Evolutionary conservation across 2,797 vertebrate genomes (phyloP).

Genomic region (Mastacembelus armatus): DNA sequence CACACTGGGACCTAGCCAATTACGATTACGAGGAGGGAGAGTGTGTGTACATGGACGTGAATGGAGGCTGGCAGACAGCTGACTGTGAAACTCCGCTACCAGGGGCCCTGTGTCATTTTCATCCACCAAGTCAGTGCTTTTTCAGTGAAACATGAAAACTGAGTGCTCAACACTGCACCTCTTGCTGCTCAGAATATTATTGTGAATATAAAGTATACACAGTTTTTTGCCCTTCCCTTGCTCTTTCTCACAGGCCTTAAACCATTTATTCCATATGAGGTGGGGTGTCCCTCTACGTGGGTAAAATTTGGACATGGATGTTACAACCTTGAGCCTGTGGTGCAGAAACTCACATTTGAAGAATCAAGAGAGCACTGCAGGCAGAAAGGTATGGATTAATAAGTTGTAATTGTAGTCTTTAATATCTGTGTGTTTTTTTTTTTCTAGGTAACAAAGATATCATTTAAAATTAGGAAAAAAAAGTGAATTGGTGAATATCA

Average conservation of each 20-base stretch:
- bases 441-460: neutral
- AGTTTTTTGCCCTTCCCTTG: constrained; percentile 13
- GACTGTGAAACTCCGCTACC: constrained; percentile 86
- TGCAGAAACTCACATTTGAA: constrained; percentile 86
- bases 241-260: constrained; percentile 83
- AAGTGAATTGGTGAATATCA: neutral
- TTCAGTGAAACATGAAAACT: constrained; percentile 1
- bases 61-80: constrained; percentile 87
- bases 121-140: constrained; percentile 84
- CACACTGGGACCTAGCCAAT: constrained; percentile 88
- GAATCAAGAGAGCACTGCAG: constrained; percentile 90
- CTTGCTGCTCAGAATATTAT: neutral
- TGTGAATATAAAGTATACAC: neutral
- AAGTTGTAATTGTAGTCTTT: fast-evolving
- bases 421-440: neutral
- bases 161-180: neutral
- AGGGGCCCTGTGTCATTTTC: constrained; percentile 89
- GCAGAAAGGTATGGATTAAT: constrained; percentile 85
- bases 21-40: constrained; percentile 84
- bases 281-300: constrained; percentile 89
- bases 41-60: constrained; percentile 91
- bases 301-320: constrained; percentile 90
- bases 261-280: constrained; percentile 72
- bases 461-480: neutral
- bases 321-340: constrained; percentile 91